phyloP scores from a whole-genome alignment of 2,888 invertebrate species.

The Clitarchus hookeri region DNA sequence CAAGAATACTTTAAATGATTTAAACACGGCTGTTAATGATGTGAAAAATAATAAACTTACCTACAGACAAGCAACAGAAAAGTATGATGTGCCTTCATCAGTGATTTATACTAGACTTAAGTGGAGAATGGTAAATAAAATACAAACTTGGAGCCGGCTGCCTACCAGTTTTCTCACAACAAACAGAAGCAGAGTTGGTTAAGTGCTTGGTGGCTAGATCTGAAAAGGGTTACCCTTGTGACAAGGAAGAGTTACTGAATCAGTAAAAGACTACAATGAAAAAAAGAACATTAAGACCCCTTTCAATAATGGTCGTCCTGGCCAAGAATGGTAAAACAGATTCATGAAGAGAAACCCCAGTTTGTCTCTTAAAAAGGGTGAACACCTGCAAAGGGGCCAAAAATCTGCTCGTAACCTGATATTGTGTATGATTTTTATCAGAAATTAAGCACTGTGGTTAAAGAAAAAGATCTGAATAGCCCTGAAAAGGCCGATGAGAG shows the following conservation, averaged over 20 bases:
- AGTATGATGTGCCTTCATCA: neutral
- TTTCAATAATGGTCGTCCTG: neutral
- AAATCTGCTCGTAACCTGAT: neutral
- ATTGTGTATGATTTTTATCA: neutral
- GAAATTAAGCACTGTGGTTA: neutral
- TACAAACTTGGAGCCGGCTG: neutral
- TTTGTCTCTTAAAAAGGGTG: neutral
- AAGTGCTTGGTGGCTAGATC: neutral
- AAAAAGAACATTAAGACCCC: neutral
- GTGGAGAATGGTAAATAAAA: neutral
- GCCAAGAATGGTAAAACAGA: neutral
- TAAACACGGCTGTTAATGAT: neutral
- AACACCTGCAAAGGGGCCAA: neutral
- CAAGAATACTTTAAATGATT: neutral
- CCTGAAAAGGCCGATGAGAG: neutral
- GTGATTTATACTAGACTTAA: neutral
- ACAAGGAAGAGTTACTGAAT: neutral
- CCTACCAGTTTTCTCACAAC: neutral
- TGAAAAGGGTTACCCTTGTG: neutral
- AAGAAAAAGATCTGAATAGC: neutral
- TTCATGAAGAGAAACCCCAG: neutral
- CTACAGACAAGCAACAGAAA: neutral
- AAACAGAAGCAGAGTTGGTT: neutral
- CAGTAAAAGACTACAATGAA: neutral
- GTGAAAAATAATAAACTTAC: neutral